phyloP scores from a whole-genome alignment of 2,888 invertebrate species.

The Schizotus pectinicornis region DNA sequence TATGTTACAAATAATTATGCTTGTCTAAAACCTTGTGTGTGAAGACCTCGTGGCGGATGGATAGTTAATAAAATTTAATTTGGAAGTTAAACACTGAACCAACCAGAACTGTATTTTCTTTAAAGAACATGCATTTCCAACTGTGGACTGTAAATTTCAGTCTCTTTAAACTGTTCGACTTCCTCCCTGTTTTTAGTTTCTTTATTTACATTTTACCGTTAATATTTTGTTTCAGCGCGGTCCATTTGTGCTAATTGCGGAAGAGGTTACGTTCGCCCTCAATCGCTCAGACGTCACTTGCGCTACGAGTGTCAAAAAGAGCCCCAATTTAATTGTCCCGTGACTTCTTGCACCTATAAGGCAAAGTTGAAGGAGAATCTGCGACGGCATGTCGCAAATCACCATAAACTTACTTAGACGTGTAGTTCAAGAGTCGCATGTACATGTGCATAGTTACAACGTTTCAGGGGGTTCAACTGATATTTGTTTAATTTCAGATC shows the following conservation, averaged over 20 bases:
- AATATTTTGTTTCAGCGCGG: constrained; percentile 16
- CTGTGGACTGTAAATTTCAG: too few relatives aligned
- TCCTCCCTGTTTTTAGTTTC: background rate
- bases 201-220: background rate
- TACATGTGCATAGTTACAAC: too few relatives aligned
- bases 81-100: background rate
- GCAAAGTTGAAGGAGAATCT: constrained; percentile 16
- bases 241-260: constrained; percentile 30
- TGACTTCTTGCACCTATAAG: constrained; percentile 23
- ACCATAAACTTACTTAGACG: too few relatives aligned
- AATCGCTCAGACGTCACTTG: constrained; percentile 20
- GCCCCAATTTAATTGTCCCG: constrained; percentile 36
- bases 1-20: too few relatives aligned
- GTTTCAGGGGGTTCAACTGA: background rate
- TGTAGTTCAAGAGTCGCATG: too few relatives aligned
- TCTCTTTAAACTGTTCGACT: too few relatives aligned
- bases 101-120: background rate
- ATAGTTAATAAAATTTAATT: constrained; percentile 1
- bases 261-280: constrained; percentile 29
- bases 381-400: background rate
- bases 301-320: constrained; percentile 42
- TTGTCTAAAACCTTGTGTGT: too few relatives aligned
- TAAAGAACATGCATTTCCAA: too few relatives aligned
- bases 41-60: background rate
- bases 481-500: constrained; percentile 1